These are phyloP conservation scores for Myotis vivesi DNA, from an alignment of 2,797 vertebrate species.

Conservation along the genomic window DNA sequence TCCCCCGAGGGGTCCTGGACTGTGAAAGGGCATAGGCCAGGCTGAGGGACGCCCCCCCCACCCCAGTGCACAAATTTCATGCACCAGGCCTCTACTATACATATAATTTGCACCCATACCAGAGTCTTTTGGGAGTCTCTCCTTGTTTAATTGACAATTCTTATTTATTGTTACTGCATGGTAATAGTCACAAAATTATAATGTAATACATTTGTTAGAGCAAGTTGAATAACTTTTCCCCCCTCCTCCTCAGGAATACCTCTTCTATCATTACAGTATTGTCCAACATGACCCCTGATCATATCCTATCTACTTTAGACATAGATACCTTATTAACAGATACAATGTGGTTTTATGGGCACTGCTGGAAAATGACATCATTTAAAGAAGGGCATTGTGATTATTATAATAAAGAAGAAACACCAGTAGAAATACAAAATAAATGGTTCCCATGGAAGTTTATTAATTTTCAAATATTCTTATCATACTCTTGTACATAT, in stretches of 20 bases:
- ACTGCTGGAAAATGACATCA: background rate
- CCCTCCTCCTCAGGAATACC: background rate
- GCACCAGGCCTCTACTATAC: no score
- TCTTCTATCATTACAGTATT: background rate
- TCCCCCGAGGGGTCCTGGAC: no score
- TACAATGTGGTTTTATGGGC: background rate
- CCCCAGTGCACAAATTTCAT: no score
- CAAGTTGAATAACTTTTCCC: background rate
- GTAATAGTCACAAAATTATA: background rate
- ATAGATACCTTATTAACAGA: background rate
- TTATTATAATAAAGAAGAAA: slow-evolving; percentile 6
- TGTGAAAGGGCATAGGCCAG: no score
- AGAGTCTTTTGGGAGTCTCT: background rate
- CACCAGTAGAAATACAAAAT: background rate
- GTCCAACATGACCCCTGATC: background rate
- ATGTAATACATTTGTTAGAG: background rate
- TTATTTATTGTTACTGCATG: background rate
- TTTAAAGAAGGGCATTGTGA: background rate
- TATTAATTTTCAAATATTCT: background rate
- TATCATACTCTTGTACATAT: background rate
- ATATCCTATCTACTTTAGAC: background rate
- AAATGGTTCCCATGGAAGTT: background rate
- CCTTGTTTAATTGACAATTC: background rate
- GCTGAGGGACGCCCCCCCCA: no score
- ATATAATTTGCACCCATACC: background rate